A percentile compares a stretch with the other conserved stretches of the same genome.
These are phyloP conservation scores for Gnathonemus longibarbis DNA, from an alignment of 2,113 vertebrate species.

Conservation along the genomic window DNA sequence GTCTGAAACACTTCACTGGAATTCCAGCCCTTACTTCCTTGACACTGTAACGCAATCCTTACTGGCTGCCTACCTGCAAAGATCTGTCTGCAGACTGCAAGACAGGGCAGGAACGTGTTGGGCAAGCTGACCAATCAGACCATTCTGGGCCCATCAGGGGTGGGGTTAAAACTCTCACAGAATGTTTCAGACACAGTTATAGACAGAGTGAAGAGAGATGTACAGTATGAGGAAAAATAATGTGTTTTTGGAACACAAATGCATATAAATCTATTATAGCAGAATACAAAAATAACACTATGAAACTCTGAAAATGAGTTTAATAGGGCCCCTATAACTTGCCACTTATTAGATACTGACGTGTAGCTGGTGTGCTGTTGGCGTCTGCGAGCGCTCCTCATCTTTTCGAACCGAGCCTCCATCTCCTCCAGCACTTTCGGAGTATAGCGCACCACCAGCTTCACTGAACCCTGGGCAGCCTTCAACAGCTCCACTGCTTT, in stretches of 20 bases:
- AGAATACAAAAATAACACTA: background rate
- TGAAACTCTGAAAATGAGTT: background rate
- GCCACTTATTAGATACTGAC: slow-evolving; percentile 55
- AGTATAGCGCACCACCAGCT: slow-evolving; percentile 83
- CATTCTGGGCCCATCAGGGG: background rate
- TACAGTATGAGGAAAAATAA: background rate
- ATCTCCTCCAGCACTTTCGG: slow-evolving; percentile 86
- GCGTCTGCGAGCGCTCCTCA: slow-evolving; percentile 78
- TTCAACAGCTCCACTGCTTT: slow-evolving; percentile 85
- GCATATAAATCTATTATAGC: background rate
- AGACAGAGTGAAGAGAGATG: background rate
- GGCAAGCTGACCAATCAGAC: background rate
- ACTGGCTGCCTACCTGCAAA: background rate
- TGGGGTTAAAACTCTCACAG: background rate
- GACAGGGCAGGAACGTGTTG: background rate
- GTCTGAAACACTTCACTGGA: background rate
- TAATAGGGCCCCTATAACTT: background rate
- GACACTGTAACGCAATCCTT: background rate
- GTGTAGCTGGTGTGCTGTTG: slow-evolving; percentile 88
- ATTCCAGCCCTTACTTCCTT: background rate
- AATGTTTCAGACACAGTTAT: background rate
- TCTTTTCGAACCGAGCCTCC: slow-evolving; percentile 90
- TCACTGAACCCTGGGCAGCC: slow-evolving; percentile 80
- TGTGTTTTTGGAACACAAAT: background rate
- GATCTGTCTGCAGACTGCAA: background rate